Conservation (phyloP, 2,797 vertebrate species). For the Coreius guichenoti region DNA sequence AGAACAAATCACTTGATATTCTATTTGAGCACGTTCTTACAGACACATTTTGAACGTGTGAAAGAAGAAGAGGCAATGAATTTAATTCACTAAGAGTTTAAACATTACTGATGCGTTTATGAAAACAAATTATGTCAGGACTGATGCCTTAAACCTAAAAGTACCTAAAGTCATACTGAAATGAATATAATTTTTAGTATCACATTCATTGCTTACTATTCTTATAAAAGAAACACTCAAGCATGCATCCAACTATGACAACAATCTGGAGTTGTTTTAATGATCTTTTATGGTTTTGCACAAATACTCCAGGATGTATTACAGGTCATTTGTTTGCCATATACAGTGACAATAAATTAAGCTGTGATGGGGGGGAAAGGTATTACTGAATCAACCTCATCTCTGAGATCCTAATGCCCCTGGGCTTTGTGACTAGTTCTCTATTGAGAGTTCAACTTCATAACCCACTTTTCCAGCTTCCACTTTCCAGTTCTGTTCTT, state of each 20-base stretch:
- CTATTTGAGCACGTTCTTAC: not conserved
- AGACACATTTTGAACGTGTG: not conserved
- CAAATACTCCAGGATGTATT: not conserved
- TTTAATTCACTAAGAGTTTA: not conserved
- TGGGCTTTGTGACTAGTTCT: conserved; percentile 23
- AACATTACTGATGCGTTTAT: not conserved
- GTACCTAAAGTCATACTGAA: not conserved
- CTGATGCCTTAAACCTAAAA: not conserved
- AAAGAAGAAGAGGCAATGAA: not conserved
- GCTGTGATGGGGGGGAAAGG: conserved; percentile 1
- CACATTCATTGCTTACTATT: not conserved
- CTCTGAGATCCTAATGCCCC: conserved; percentile 1
- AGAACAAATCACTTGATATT: conserved; percentile 16
- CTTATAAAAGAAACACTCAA: not conserved
- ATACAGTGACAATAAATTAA: conserved; percentile 6
- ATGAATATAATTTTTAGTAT: not conserved
- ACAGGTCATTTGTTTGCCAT: not conserved
- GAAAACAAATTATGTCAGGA: not conserved
- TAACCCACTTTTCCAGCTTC: conserved; percentile 34
- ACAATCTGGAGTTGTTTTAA: not conserved
- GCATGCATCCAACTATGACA: not conserved
- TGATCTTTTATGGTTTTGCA: conserved; percentile 3
- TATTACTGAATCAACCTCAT: conserved; percentile 13
- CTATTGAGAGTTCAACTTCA: conserved; percentile 25
- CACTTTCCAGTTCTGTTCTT: conserved; percentile 15